Evolutionary conservation across 92 coral and sea anemone species (phyloP).

Genomic region (Plumapathes pennacea): DNA sequence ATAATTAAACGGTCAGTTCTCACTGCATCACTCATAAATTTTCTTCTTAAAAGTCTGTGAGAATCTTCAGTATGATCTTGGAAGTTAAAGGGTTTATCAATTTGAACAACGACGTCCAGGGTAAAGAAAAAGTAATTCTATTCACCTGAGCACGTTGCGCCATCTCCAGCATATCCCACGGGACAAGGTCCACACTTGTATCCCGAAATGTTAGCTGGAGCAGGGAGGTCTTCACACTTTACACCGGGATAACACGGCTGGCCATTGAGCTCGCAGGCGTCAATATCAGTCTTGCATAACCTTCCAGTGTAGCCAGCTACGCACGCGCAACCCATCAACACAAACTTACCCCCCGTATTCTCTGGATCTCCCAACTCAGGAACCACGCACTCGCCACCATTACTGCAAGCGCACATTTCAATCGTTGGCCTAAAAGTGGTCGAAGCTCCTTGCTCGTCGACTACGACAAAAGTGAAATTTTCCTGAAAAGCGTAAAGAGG

Average conservation of each 20-base stretch:
- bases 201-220: constrained; percentile 34
- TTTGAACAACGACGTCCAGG: too few relatives aligned
- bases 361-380: constrained; percentile 7
- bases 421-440: constrained; percentile 45
- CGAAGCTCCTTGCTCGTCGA: constrained; percentile 44
- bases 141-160: constrained; percentile 48
- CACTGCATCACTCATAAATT: too few relatives aligned
- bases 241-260: constrained; percentile 69
- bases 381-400: constrained; percentile 46
- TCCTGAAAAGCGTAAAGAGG: constrained; percentile 13
- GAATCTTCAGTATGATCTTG: too few relatives aligned
- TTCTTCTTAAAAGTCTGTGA: too few relatives aligned
- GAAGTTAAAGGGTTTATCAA: too few relatives aligned
- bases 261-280: constrained; percentile 48
- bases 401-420: constrained; percentile 57
- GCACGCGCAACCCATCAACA: constrained; percentile 51
- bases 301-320: constrained; percentile 45
- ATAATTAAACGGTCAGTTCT: too few relatives aligned
- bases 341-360: constrained; percentile 24
- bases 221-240: constrained; percentile 42
- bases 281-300: constrained; percentile 43
- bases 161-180: constrained; percentile 52
- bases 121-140: neutral
- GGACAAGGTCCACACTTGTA: constrained; percentile 69
- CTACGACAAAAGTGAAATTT: constrained; percentile 41